Percentiles rank a stretch among this genome's conserved stretches.
Conservation (phyloP, 2,888 invertebrate genomes). For the Drosophila helvetica region DNA sequence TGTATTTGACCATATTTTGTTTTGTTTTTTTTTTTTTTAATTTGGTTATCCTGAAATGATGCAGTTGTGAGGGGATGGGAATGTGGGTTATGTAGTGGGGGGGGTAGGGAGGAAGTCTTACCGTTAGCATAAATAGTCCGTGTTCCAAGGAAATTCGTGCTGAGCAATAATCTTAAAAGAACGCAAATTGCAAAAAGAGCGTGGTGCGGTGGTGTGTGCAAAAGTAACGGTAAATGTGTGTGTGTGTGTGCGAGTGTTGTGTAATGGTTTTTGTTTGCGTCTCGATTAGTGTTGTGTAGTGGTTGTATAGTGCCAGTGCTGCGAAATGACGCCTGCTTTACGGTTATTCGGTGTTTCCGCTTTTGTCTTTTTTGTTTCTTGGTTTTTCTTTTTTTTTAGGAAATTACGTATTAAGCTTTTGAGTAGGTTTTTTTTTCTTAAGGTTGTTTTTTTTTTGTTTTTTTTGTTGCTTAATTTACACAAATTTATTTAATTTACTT, state of each 20-base stretch:
- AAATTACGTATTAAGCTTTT: conserved; percentile 65
- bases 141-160: conserved; percentile 69
- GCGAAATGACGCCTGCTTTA: background rate
- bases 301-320: background rate
- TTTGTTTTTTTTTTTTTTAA: background rate
- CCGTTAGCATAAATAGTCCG: conserved; percentile 69
- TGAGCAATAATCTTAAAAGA: conserved; percentile 59
- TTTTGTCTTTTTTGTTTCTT: conserved; percentile 32
- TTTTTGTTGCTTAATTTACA: conserved; percentile 61
- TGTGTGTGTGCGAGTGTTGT: conserved; percentile 12
- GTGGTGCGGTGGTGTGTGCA: conserved; percentile 55
- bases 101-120: conserved; percentile 21
- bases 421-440: conserved; percentile 38
- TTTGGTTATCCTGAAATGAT: conserved; percentile 5
- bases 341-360: conserved; percentile 9
- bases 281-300: conserved; percentile 2
- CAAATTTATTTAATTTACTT: conserved; percentile 44
- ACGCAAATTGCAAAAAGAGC: conserved; percentile 49
- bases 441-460: background rate
- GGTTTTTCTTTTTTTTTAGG: conserved; percentile 48
- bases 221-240: conserved; percentile 56
- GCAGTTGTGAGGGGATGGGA: conserved; percentile 8
- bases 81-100: conserved; percentile 4
- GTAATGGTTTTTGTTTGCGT: conserved; percentile 2
- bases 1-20: conserved; percentile 11